phyloP scores from a whole-genome alignment of 2,113 vertebrate species.

The Colistium nudipinnis region DNA sequence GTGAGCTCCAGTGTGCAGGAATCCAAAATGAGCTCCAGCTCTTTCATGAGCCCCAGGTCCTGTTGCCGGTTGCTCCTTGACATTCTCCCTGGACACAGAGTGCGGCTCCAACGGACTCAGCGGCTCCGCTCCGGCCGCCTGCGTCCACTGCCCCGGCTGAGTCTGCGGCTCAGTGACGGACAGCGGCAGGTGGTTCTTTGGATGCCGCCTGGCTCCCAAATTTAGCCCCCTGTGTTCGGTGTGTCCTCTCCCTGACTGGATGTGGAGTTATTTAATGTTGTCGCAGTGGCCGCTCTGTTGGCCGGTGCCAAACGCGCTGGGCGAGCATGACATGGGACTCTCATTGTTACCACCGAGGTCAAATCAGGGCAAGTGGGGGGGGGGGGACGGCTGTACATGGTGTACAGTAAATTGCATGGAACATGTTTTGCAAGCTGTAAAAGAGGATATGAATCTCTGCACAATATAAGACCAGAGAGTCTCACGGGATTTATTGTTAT shows the following conservation, averaged over 20 bases:
- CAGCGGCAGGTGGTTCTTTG: constrained; percentile 66
- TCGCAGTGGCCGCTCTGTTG: constrained; percentile 53
- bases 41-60: constrained; percentile 67
- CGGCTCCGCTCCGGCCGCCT: constrained; percentile 22
- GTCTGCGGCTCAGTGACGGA: constrained; percentile 56
- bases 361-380: constrained; percentile 9
- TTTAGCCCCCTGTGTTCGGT: constrained; percentile 62
- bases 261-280: constrained; percentile 53
- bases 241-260: constrained; percentile 38
- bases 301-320: constrained; percentile 25
- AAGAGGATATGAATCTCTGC: constrained; percentile 4
- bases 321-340: neutral
- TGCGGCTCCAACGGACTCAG: constrained; percentile 32
- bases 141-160: constrained; percentile 1
- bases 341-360: constrained; percentile 28
- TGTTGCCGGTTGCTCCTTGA: constrained; percentile 55
- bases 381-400: constrained; percentile 9
- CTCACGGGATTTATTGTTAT: neutral
- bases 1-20: constrained; percentile 81
- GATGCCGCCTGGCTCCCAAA: constrained; percentile 51
- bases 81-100: constrained; percentile 57
- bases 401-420: constrained; percentile 28
- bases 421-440: constrained; percentile 5
- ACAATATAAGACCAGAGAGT: neutral
- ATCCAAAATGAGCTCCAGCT: constrained; percentile 77